Evolutionary conservation across 2,113 vertebrate species (phyloP).

Genomic region (Gallinago jamesoni): DNA sequence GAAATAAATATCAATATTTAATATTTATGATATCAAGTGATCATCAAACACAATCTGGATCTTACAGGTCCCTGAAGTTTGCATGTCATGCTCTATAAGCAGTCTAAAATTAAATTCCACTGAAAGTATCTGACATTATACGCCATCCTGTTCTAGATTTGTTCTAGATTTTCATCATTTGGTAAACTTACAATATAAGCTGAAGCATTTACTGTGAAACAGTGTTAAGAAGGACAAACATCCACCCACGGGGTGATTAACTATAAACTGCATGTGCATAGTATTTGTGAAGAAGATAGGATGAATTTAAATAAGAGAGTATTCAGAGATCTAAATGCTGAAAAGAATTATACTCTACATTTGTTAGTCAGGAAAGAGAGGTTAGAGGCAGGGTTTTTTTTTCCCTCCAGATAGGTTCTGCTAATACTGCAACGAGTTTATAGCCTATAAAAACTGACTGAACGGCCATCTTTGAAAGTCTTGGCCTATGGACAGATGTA

Average conservation of each 20-base stretch:
- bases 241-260: background rate
- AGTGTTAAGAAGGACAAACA: background rate
- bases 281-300: background rate
- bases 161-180: background rate
- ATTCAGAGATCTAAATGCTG: background rate
- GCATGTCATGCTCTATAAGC: background rate
- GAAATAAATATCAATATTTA: background rate
- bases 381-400: rapidly evolving
- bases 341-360: background rate
- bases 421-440: background rate
- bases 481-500: background rate
- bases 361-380: background rate
- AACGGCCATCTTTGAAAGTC: background rate
- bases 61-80: background rate
- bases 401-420: background rate
- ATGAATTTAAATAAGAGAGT: background rate
- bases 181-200: background rate
- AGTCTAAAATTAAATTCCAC: background rate
- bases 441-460: background rate
- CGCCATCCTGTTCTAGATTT: background rate
- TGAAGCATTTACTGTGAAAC: background rate
- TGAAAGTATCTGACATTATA: background rate
- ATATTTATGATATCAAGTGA: background rate
- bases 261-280: background rate
- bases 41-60: background rate